Percentiles rank a stretch among this genome's conserved stretches.
Evolutionary conservation across 2,888 invertebrate species (phyloP).

Genomic region (Watsonalla cultraria): DNA sequence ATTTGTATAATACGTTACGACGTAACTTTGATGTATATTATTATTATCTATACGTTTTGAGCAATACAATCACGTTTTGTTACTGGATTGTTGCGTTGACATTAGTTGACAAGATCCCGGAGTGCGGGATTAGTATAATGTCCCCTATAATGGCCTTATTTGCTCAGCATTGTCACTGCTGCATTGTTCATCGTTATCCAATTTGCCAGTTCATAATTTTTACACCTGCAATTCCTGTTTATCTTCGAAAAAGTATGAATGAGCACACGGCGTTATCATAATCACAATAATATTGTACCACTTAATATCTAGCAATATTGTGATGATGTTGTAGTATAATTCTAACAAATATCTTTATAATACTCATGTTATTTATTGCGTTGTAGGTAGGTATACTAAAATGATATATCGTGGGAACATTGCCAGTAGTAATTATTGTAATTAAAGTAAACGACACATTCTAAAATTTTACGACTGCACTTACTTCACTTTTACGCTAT

Average conservation of each 20-base stretch:
- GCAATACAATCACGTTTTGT: background rate
- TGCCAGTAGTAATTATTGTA: background rate
- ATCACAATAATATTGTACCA: slow-evolving; percentile 24
- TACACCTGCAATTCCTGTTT: slow-evolving; percentile 14
- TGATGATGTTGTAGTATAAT: slow-evolving; percentile 18
- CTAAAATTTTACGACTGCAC: background rate
- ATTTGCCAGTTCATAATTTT: slow-evolving; percentile 22
- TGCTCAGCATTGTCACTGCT: too few species aligned
- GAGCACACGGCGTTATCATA: slow-evolving; percentile 33
- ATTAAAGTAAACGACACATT: background rate
- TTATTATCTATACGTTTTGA: background rate
- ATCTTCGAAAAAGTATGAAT: slow-evolving; percentile 21
- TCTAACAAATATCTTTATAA: slow-evolving; percentile 30
- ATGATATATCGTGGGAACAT: slow-evolving; percentile 36
- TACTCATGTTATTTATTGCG: slow-evolving; percentile 23
- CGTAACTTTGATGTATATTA: background rate
- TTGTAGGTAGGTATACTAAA: slow-evolving; percentile 8
- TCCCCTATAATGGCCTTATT: too few species aligned
- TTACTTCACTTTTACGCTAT: background rate
- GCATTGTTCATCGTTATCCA: slow-evolving; percentile 27
- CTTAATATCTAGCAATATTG: slow-evolving; percentile 20
- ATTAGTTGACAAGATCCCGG: too few species aligned
- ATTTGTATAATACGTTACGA: slow-evolving; percentile 1
- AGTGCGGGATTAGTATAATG: too few species aligned
- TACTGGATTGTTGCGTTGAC: too few species aligned